Evolutionary conservation across 2,888 invertebrate genomes (phyloP), one percentile per base, ranked within the genome.

Genomic region (Rhagonycha lutea): DNA sequence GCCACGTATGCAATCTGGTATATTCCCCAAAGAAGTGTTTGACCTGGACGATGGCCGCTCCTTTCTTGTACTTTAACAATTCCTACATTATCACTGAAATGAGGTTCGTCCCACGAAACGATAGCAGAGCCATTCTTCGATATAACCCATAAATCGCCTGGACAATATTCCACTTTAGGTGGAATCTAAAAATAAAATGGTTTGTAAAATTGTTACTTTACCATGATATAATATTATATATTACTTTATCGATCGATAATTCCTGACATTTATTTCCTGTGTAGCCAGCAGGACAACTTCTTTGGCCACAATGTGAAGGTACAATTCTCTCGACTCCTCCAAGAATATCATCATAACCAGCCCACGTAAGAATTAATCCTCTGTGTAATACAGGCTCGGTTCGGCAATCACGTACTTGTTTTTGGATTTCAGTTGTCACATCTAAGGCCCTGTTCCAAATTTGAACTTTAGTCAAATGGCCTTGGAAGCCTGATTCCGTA

Each of bases 1-100:
- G 97, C 98, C n/a, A 97, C 94, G 83, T 97, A 98, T 29, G 95
- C 96, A 78, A 98, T 95, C 80, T 96, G 95, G 82, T 97, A 97
- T n/a, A 94, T 92, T 82, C 96, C 97, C 96, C 96, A 96, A 10
- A 96, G 90, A 2, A 97, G 89, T 0, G 95, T 96, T 84, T 96
- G 95, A 24, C 97, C 97, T 2, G 97, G 95, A 78, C 93, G 91
- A 84, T 96, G 96, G 32, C 96, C 96, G 84, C 93, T 96, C 83
- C 94, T 94, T 84, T 97, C 96, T 78, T 95, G 92, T 12, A 96
- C 91, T 84, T 91, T 93, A 0, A 91, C 91, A 3, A 97, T 92
- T 4, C 94, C 96, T 63, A 96, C 94, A 83, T 97, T 97, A 84
- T 98, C 97, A 80, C 93, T 94, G 85, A 97, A 97, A 77, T 93